Percentiles rank a stretch among this genome's conserved stretches.
These are phyloP conservation scores for Teleopsis dalmanni DNA, from an alignment of 1,140 invertebrate genomes.

Conservation along the genomic window DNA sequence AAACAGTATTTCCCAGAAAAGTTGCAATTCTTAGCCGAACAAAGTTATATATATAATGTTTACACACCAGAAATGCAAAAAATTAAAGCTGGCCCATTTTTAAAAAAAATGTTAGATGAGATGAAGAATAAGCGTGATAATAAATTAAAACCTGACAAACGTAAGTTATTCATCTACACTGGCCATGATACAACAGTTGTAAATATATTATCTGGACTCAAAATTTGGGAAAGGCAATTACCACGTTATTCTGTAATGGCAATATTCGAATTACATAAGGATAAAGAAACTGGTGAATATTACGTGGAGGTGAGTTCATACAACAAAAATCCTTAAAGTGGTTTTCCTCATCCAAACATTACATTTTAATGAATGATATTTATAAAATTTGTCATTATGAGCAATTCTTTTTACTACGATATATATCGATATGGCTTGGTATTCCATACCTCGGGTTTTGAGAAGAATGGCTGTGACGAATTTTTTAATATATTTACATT, in stretches of 20 bases:
- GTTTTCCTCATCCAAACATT: no score
- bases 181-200: conserved; percentile 71
- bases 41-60: conserved; percentile 54
- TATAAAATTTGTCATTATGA: no score
- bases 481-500: no score
- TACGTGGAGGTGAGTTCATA: conserved; percentile 49
- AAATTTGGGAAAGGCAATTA: conserved; percentile 62
- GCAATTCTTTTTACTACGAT: no score
- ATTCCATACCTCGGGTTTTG: no score
- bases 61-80: conserved; percentile 54
- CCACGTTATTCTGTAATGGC: conserved; percentile 64
- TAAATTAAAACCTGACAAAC: conserved; percentile 44
- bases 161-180: conserved; percentile 60
- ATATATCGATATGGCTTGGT: no score
- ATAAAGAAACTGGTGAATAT: conserved; percentile 42
- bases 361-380: no score
- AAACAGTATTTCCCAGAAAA: conserved; percentile 54
- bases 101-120: conserved; percentile 58
- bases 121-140: conserved; percentile 50
- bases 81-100: conserved; percentile 53
- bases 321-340: no score
- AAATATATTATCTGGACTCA: conserved; percentile 58
- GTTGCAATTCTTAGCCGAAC: conserved; percentile 49
- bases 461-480: no score
- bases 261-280: conserved; percentile 65